Evolutionary conservation across 2,797 vertebrate species (phyloP), one percentile per base, ranked within the genome.

Genomic region (Phrynocephalus forsythii): DNA sequence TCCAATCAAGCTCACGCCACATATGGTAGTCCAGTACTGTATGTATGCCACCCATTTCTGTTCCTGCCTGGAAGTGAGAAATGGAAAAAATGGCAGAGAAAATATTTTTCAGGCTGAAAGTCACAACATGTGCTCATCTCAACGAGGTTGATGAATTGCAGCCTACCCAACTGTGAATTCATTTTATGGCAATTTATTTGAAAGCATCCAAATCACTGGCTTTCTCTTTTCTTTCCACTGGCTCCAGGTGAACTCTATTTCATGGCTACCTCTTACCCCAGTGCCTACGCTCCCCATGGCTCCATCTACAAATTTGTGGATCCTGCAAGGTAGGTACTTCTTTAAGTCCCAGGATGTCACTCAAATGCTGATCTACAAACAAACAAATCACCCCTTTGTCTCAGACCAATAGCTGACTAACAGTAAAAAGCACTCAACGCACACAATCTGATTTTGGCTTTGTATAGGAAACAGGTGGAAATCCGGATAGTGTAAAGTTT

Each of bases 281-380:
- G 96, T 66, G 87, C 97, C 73, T 95, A 90, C n/a, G 96, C 96
- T 1, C 96, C 97, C 0, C 93, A 69, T 2, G 97, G 98, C 91
- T 97, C 95, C 0, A 90, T 98, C 81, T 98, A 98, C 95, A 98
- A 98, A 85, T 96, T 98, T 88, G 95, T 97, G 88, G 98, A 98
- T 89, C 97, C 97, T 13, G 97, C 97, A 77, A 98, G 97, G 97
- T 99, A 90, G 92, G 94, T 94, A 83, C 83, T 52, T 90, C 89
- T 83, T 85, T 38, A 91, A 79, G 13, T 86, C 18, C 33, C 1
- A 18, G 68, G 3, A 68, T 92, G 91, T 77, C 75, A 3, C 7
- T 83, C 30, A 5, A 56, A 26, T 38, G 73, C 8, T 83, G 24
- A 28, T 68, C 71, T 56, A 24, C 1, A 60, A 77, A 48, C 13